phyloP scores from a whole-genome alignment of 1,140 invertebrate species.

The Stegodyphus mimosarum region DNA sequence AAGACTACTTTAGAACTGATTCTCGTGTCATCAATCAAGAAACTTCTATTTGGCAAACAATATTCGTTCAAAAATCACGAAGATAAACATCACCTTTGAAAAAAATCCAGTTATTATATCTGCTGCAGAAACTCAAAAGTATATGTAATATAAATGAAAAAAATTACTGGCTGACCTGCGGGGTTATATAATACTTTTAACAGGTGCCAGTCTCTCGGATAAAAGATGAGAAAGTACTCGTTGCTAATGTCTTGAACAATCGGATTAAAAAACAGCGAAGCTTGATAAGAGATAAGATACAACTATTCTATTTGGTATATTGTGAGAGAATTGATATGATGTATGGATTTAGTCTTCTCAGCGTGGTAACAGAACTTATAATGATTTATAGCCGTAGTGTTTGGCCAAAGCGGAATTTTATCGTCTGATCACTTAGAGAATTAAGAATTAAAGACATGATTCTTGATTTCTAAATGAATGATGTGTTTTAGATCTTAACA shows the following conservation, averaged over 20 bases:
- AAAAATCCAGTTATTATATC: background rate
- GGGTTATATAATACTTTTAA: background rate
- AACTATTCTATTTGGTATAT: too few relatives aligned
- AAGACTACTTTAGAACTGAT: too few relatives aligned
- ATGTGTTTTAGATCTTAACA: too few relatives aligned
- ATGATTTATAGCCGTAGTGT: too few relatives aligned
- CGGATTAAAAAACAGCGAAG: background rate
- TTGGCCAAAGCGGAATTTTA: too few relatives aligned
- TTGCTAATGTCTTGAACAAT: background rate
- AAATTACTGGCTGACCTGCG: background rate
- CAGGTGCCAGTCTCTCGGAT: conserved; percentile 5
- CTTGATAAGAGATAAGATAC: background rate
- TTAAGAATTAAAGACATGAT: too few relatives aligned
- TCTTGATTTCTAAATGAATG: too few relatives aligned
- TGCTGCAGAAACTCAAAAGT: background rate
- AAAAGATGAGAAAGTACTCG: conserved; percentile 1
- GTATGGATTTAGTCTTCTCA: too few relatives aligned
- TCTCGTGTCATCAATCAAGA: conserved; percentile 5
- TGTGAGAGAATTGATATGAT: too few relatives aligned
- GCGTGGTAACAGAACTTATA: too few relatives aligned
- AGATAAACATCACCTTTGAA: conserved; percentile 23
- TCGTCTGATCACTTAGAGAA: too few relatives aligned
- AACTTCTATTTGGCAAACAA: conserved; percentile 8
- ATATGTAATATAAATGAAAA: background rate
- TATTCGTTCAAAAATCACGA: background rate